These are phyloP conservation scores for Psephotus haematonotus DNA, from an alignment of 2,113 vertebrate genomes.

Conservation along the genomic window DNA sequence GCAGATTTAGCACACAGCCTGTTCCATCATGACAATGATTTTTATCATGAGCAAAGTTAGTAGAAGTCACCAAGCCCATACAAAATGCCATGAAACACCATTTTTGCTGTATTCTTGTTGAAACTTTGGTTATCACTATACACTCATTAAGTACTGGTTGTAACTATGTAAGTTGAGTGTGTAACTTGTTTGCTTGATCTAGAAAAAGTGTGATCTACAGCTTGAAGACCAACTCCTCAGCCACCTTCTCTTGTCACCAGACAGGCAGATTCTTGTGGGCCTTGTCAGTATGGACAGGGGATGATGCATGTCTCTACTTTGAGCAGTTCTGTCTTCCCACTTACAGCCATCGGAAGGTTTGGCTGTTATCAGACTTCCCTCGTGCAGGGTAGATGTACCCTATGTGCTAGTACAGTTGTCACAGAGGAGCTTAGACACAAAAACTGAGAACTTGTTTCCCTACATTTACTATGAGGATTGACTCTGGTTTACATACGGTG, in stretches of 20 bases:
- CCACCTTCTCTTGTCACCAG: not conserved
- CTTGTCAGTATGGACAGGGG: not conserved
- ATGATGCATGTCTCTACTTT: not conserved
- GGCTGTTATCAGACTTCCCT: not conserved
- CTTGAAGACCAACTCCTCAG: not conserved
- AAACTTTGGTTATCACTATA: not conserved
- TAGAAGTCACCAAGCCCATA: not conserved
- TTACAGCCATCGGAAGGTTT: not conserved
- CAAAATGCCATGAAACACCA: not conserved
- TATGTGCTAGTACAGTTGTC: not conserved
- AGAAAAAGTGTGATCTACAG: not conserved
- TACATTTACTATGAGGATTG: rapidly evolving
- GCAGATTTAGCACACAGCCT: not conserved
- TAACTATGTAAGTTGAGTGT: not conserved
- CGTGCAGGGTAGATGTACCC: rapidly evolving
- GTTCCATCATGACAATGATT: not conserved
- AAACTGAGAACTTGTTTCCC: not conserved
- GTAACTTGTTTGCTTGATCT: not conserved
- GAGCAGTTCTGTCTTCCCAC: not conserved
- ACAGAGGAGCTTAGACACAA: not conserved
- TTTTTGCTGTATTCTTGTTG: not conserved
- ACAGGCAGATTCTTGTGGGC: not conserved
- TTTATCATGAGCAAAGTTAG: not conserved
- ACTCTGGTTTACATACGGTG: not conserved
- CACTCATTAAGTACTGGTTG: not conserved